These are phyloP conservation scores for Rhagonycha fulva DNA, from an alignment of 2,888 invertebrate species.

Conservation along the genomic window DNA sequence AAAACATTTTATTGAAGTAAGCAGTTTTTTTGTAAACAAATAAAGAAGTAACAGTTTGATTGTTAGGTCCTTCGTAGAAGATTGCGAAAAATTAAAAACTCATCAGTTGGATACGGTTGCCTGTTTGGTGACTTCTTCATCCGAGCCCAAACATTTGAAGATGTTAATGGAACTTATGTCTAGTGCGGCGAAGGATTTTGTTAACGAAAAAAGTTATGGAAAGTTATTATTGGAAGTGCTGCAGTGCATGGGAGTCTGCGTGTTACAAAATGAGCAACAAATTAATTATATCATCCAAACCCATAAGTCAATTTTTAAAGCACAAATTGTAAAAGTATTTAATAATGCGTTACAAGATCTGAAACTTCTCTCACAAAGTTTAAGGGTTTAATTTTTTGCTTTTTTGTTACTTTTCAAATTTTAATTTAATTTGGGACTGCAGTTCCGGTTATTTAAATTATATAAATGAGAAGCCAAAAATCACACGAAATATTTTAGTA, in stretches of 20 bases:
- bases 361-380: slow-evolving; percentile 10
- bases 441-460: background rate
- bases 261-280: slow-evolving; percentile 12
- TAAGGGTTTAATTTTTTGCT: background rate
- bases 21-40: background rate
- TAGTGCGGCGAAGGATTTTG: slow-evolving; percentile 22
- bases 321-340: slow-evolving; percentile 10
- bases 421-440: background rate
- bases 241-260: slow-evolving; percentile 12
- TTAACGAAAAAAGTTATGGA: slow-evolving; percentile 25
- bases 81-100: slow-evolving; percentile 7
- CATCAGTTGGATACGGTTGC: slow-evolving; percentile 4
- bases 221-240: slow-evolving; percentile 28
- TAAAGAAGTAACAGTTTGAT: background rate
- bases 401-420: too few species aligned
- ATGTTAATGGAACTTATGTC: slow-evolving; percentile 21
- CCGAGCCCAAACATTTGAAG: background rate
- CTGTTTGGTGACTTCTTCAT: background rate
- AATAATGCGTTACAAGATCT: slow-evolving; percentile 6
- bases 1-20: slow-evolving; percentile 23
- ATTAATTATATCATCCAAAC: slow-evolving; percentile 4
- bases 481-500: background rate
- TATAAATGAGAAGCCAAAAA: background rate
- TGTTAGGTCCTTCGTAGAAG: slow-evolving; percentile 9
- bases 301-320: slow-evolving; percentile 22